Evolutionary conservation across 2,113 vertebrate species (phyloP).

Genomic region (Lucifuga dentata): DNA sequence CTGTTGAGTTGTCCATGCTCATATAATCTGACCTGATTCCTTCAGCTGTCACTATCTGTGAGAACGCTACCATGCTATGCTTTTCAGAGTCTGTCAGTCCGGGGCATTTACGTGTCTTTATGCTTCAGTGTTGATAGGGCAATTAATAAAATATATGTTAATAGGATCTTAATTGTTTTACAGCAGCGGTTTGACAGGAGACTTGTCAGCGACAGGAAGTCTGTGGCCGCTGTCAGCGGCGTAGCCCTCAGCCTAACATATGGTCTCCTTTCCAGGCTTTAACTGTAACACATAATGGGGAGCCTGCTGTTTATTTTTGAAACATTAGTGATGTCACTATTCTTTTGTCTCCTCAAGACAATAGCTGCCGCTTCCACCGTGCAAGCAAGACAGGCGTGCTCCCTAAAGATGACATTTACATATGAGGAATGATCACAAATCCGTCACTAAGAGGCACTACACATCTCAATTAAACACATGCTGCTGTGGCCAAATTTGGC

Average conservation of each 20-base stretch:
- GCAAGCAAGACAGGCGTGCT: slow-evolving; percentile 43
- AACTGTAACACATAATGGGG: slow-evolving; percentile 73
- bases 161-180: slow-evolving; percentile 86
- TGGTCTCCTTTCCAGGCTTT: slow-evolving; percentile 79
- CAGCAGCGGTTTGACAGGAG: slow-evolving; percentile 74
- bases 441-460: slow-evolving; percentile 33
- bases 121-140: slow-evolving; percentile 85
- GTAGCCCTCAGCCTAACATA: slow-evolving; percentile 79
- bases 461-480: slow-evolving; percentile 51
- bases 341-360: slow-evolving; percentile 80
- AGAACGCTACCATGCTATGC: slow-evolving; percentile 92
- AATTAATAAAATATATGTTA: slow-evolving; percentile 96
- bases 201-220: slow-evolving; percentile 72
- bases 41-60: slow-evolving; percentile 94
- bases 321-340: slow-evolving; percentile 76
- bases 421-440: slow-evolving; percentile 62
- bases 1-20: slow-evolving; percentile 92
- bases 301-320: slow-evolving; percentile 74
- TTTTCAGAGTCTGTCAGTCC: slow-evolving; percentile 83
- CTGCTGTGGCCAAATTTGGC: not conserved
- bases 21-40: slow-evolving; percentile 93
- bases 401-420: slow-evolving; percentile 63
- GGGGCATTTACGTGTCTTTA: slow-evolving; percentile 75
- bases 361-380: slow-evolving; percentile 63
- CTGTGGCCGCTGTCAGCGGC: slow-evolving; percentile 61